Evolutionary conservation across 2,797 vertebrate genomes (phyloP), one percentile per base, ranked within the genome.

Genomic region (Urophycis tenuis): DNA sequence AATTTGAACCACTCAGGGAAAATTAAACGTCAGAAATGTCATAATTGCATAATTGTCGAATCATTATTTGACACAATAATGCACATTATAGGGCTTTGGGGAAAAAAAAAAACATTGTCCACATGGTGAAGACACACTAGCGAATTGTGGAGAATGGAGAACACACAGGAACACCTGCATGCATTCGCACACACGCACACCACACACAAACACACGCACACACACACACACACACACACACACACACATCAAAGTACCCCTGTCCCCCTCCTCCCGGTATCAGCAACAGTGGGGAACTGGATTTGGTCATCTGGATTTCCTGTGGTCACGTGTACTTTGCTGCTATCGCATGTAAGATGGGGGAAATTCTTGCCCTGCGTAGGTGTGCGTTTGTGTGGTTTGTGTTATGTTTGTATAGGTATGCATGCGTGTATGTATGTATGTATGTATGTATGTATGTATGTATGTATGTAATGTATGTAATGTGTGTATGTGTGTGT

Each of bases 261-360:
- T 41, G 39, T 41, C 45, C 45, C 45, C 19, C 19, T 49, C 17
- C 45, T 49, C 15, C 45, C 45, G 19, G 45, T 49, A 49, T 45
- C 14, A 45, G 41, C 17, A 81, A 34, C 85, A 79, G 34, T 35
- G 14, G 75, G 85, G 83, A 88, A 76, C 77, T 81, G 74, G 82
- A 85, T 80, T 83, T 79, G 82, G 85, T 90, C 86, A 90, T 90
- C 90, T 88, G 87, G 89, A 88, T 89, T 87, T 88, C 78, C 77
- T 81, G 74, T 80, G 82, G 85, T 84, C 84, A 79, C 79, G 8
- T 35, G 34, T 49, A 45, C 41, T 45, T 45, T 45, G 41, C 41
- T 45, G 41, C 2, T 45, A 17, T 45, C 15, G 5, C 41, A 84
- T 87, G 73, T 74, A 85, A 87, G 84, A 79, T 85, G 78, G 72